A percentile compares a stretch with the other conserved stretches of the same genome.
These are phyloP conservation scores for Spongilla lacustris DNA, from an alignment of 37 sponge, comb jelly and placozoan species.

Conservation along the genomic window DNA sequence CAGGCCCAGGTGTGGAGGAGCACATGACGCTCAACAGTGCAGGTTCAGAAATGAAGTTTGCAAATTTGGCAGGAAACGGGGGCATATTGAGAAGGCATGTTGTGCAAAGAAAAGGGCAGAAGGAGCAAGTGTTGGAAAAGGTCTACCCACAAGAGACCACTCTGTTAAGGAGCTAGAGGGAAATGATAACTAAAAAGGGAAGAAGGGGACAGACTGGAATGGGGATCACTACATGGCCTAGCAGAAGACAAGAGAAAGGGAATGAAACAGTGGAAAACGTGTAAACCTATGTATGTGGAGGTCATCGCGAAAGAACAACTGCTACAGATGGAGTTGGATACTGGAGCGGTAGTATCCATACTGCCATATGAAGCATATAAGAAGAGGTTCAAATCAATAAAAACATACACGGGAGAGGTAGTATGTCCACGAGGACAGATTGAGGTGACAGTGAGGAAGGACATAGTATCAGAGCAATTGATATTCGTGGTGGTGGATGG, in stretches of 20 bases:
- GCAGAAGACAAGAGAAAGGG: too few relatives aligned
- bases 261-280: neutral
- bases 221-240: neutral
- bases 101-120: neutral
- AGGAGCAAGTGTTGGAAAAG: neutral
- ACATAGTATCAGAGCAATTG: neutral
- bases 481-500: constrained; percentile 15
- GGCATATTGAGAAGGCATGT: constrained; percentile 47
- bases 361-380: neutral
- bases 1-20: constrained; percentile 34
- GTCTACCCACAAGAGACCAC: neutral
- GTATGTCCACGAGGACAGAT: neutral
- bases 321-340: constrained; percentile 38
- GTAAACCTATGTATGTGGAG: constrained; percentile 1
- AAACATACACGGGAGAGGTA: neutral
- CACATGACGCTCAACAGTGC: constrained; percentile 19
- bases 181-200: neutral
- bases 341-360: constrained; percentile 38
- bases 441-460: neutral
- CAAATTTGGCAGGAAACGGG: constrained; percentile 26
- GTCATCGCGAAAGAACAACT: neutral
- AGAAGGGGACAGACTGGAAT: neutral
- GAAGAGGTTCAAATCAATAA: neutral
- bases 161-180: neutral
- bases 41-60: constrained; percentile 25